Evolutionary conservation across 2,888 invertebrate genomes (phyloP).

Genomic region (Lithophane socia): DNA sequence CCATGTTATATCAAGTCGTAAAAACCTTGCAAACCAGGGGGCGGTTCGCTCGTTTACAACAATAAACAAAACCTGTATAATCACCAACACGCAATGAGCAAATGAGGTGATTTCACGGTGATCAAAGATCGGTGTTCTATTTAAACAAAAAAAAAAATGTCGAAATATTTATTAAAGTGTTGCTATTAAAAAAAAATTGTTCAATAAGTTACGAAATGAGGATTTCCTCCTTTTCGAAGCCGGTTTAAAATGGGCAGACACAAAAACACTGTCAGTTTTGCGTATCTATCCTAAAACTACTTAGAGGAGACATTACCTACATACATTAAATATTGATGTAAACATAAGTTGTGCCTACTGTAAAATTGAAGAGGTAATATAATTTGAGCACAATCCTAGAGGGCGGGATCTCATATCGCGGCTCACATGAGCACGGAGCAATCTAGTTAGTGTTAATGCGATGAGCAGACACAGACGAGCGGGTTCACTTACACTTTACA

Average conservation of each 20-base stretch:
- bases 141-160: too few relatives aligned
- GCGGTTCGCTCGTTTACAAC: too few relatives aligned
- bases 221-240: neutral
- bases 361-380: conserved; percentile 41
- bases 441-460: conserved; percentile 66
- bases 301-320: too few relatives aligned
- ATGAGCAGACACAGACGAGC: conserved; percentile 58
- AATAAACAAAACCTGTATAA: too few relatives aligned
- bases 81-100: too few relatives aligned
- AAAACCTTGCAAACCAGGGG: too few relatives aligned
- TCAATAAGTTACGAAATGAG: neutral
- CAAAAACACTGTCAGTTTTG: neutral
- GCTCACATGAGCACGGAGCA: conserved; percentile 45
- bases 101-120: too few relatives aligned
- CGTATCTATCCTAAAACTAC: neutral
- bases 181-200: neutral
- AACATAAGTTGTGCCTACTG: conserved; percentile 2
- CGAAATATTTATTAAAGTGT: too few relatives aligned
- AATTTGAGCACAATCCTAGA: conserved; percentile 50
- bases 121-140: too few relatives aligned
- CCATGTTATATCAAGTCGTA: too few relatives aligned
- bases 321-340: conserved; percentile 6
- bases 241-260: neutral
- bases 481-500: neutral
- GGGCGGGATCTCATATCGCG: conserved; percentile 33